Percentiles rank a stretch among this genome's conserved stretches.
Conservation (phyloP, 2,113 vertebrate genomes). For the Marcusenius ussheri region DNA sequence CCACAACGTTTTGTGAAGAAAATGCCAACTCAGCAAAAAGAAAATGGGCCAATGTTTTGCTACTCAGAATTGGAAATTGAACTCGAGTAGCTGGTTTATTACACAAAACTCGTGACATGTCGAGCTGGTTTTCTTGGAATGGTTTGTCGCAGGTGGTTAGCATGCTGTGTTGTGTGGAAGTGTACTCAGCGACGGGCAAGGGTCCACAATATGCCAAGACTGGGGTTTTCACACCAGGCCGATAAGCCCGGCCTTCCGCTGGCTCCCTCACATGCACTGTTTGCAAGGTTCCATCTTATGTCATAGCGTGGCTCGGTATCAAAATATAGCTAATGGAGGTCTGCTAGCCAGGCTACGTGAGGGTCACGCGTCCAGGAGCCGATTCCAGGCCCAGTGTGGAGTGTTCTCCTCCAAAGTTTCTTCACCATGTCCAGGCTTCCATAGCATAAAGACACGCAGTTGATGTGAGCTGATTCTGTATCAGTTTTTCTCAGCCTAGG, state of each 20-base stretch:
- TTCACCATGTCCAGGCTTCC: not conserved
- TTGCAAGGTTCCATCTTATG: not conserved
- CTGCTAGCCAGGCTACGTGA: not conserved
- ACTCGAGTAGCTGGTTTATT: constrained; percentile 18
- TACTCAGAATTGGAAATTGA: not conserved
- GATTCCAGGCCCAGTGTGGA: not conserved
- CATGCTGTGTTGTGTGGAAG: not conserved
- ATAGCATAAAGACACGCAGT: not conserved
- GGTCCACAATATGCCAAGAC: not conserved
- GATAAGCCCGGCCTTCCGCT: not conserved
- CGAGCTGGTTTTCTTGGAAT: not conserved
- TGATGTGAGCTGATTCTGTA: not conserved
- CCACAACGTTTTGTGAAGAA: not conserved
- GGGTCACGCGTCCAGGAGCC: not conserved
- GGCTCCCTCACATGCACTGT: not conserved
- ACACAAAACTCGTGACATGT: not conserved
- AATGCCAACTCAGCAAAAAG: constrained; percentile 4
- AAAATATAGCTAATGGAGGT: not conserved
- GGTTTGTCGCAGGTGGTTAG: not conserved
- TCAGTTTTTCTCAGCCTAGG: not conserved
- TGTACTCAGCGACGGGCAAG: not conserved
- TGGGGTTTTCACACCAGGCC: constrained; percentile 24
- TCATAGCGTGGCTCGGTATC: not conserved
- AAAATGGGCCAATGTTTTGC: not conserved
- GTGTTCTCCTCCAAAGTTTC: not conserved